Base-by-base conservation (phyloP, 2,888 invertebrate genomes). In the Acrobasis consociella region DNA sequence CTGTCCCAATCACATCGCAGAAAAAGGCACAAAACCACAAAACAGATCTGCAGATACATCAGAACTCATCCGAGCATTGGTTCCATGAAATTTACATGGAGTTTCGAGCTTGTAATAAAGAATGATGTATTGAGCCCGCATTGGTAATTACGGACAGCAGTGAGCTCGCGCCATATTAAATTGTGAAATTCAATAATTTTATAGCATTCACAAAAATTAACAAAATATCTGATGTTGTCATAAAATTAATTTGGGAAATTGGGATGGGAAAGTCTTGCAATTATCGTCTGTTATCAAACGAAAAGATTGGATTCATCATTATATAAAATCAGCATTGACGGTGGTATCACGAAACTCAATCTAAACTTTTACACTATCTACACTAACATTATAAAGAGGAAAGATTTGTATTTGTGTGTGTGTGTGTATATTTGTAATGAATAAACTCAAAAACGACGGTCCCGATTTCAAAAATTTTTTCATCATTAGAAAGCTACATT, bases 71-170 rank as follows among this genome's bases (percentile, higher is more conserved):
- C 72, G 78, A 80, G 75, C 82, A 82, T 80, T 80, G 80, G 81
- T 80, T 76, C 82, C 85, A 86, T 87, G 85, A 89, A 89, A 91
- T 91, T 91, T 92, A 88, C 91, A 90, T 89, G 88, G 89, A 88
- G 89, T 89, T 89, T 90, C 81, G 87, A 85, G 88, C 85, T 85
- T 86, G 89, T 89, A 91, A 91, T 91, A 91, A 92, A 91, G 87
- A 89, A 90, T 91, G 91, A 91, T 91, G 89, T 89, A 92, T 91
- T 89, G 91, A 81, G 80, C 82, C 85, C 85, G 87, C 88, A 90
- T 82, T 88, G 89, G 90, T 91, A 89, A 91, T 91, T 91, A 91
- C 80, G 86, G 87, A 74, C 86, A 85, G 78, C 86, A 85, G 87
- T 81, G 84, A 83, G 80, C 85, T 81, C 76, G 75, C 84, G 77